phyloP scores from a whole-genome alignment of 2,797 vertebrate genomes.

The Sternarchorhynchus goeldii region DNA sequence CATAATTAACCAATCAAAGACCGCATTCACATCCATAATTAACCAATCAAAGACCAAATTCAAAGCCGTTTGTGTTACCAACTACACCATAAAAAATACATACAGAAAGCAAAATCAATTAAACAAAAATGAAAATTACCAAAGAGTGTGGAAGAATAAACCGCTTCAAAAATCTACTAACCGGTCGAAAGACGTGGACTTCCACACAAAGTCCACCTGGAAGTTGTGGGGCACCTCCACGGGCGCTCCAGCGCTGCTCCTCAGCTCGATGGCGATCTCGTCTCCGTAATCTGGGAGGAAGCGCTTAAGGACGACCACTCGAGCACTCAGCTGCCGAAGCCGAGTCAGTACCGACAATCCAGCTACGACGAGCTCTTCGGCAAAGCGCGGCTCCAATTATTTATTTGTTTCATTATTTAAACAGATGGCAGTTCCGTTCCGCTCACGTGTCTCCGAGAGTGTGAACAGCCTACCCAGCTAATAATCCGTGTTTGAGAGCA shows the following conservation, averaged over 20 bases:
- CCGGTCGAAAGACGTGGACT: constrained; percentile 98
- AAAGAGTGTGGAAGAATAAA: neutral
- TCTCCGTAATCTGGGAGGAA: constrained; percentile 89
- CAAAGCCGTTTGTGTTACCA: no score
- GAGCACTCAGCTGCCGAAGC: neutral
- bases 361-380: neutral
- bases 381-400: neutral
- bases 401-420: constrained; percentile 18
- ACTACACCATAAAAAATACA: no score
- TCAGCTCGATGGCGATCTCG: constrained; percentile 96
- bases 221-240: constrained; percentile 98
- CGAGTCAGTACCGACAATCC: neutral
- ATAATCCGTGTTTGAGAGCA: neutral
- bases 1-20: no score
- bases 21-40: no score
- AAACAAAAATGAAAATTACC: neutral
- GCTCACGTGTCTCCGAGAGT: neutral
- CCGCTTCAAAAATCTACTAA: constrained; percentile 55
- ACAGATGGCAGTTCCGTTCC: neutral
- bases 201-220: constrained; percentile 99
- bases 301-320: constrained; percentile 58
- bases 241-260: constrained; percentile 94
- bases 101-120: neutral
- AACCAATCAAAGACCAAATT: no score
- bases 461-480: neutral